These are phyloP conservation scores for Otolemur crassicaudatus DNA, from an alignment of 2,797 vertebrate species.

Conservation along the genomic window DNA sequence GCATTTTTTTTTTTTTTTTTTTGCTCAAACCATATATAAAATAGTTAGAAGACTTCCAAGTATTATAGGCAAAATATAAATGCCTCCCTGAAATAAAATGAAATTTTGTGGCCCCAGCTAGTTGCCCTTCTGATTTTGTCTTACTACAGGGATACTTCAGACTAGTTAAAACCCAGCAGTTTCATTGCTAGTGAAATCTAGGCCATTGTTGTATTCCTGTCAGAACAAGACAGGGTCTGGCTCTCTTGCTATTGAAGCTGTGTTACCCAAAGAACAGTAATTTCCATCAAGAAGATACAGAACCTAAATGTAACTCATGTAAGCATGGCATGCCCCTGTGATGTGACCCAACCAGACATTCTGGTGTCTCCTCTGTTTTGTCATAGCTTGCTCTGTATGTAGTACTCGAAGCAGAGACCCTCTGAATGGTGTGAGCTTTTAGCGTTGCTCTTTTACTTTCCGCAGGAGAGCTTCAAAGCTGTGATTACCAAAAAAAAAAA, in stretches of 20 bases:
- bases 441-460: constrained; percentile 33
- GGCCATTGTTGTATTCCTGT: background rate
- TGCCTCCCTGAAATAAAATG: constrained; percentile 55
- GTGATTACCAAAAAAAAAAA: background rate
- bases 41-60: constrained; percentile 56
- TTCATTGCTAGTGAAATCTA: background rate
- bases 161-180: background rate
- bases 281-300: background rate
- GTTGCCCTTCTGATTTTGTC: background rate
- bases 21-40: constrained; percentile 64
- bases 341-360: background rate
- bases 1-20: background rate
- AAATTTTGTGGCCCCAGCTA: constrained; percentile 38
- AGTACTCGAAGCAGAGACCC: background rate
- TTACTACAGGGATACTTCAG: background rate
- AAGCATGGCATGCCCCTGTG: background rate
- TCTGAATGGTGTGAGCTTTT: background rate
- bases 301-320: background rate
- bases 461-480: constrained; percentile 47
- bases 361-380: background rate
- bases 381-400: background rate
- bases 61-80: constrained; percentile 52
- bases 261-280: constrained; percentile 38
- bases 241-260: background rate
- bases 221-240: background rate